These are phyloP conservation scores for Papilio xuthus DNA, from an alignment of 1,140 invertebrate species.

Conservation along the genomic window DNA sequence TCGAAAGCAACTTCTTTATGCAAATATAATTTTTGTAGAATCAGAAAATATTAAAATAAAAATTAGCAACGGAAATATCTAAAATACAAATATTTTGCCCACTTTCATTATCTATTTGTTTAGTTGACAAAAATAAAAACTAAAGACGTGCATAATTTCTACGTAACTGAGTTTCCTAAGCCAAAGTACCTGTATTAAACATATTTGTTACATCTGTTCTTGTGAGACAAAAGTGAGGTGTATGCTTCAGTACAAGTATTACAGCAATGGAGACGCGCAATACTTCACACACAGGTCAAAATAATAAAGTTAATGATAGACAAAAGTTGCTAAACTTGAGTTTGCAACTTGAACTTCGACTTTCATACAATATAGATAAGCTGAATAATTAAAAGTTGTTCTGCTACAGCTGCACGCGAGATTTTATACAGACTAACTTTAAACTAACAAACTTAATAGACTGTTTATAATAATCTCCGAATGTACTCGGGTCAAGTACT, in stretches of 20 bases:
- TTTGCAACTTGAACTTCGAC: background rate
- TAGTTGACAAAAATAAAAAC: too few species aligned
- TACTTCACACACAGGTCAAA: background rate
- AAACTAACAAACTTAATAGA: background rate
- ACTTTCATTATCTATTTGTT: too few species aligned
- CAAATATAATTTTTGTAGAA: background rate
- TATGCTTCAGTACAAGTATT: background rate
- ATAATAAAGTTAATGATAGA: background rate
- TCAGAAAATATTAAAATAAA: background rate
- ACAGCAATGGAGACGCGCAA: background rate
- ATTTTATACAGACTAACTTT: background rate
- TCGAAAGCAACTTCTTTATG: slow-evolving; percentile 13
- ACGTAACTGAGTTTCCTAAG: too few species aligned
- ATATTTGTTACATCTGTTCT: too few species aligned
- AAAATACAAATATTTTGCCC: background rate
- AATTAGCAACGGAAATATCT: background rate
- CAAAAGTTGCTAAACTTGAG: background rate
- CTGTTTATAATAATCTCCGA: background rate
- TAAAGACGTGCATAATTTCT: too few species aligned
- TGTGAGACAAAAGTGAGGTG: too few species aligned
- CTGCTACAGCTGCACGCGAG: background rate
- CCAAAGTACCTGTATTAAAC: too few species aligned
- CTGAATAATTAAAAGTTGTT: slow-evolving; percentile 14
- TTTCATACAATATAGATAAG: background rate
- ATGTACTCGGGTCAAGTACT: background rate